phyloP scores from a whole-genome alignment of 2,888 invertebrate genomes.

The Torymus tubicola region DNA sequence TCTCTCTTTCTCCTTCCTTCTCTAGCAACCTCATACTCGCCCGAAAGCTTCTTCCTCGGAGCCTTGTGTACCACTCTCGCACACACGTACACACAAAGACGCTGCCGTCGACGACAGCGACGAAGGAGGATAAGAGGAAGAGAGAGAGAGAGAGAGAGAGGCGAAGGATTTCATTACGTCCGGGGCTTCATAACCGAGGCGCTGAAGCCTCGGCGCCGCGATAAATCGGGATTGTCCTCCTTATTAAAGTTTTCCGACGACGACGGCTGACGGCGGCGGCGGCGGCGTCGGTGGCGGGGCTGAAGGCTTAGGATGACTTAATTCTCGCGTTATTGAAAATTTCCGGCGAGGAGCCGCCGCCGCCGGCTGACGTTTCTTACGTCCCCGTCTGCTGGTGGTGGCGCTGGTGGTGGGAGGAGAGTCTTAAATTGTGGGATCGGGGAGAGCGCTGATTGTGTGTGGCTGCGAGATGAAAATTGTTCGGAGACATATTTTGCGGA shows the following conservation, averaged over 20 bases:
- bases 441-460: constrained; percentile 21
- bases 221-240: constrained; percentile 71
- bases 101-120: background rate
- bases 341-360: constrained; percentile 32
- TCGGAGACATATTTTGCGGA: too few relatives aligned
- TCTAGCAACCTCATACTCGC: background rate
- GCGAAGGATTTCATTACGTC: constrained; percentile 71
- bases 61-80: background rate
- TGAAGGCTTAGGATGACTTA: constrained; percentile 56
- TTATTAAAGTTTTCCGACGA: constrained; percentile 66
- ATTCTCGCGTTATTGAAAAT: constrained; percentile 64
- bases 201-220: constrained; percentile 58
- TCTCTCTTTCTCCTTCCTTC: background rate
- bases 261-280: constrained; percentile 41
- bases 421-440: too few relatives aligned
- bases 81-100: background rate
- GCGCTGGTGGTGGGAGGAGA: too few relatives aligned
- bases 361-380: background rate
- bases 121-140: constrained; percentile 1
- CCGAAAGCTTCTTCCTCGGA: background rate
- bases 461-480: too few relatives aligned
- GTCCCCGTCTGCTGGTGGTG: too few relatives aligned
- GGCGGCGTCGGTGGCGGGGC: constrained; percentile 2
- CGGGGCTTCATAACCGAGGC: constrained; percentile 68
- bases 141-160: constrained; percentile 6